Evolutionary conservation across 2,888 invertebrate genomes (phyloP).

Genomic region (Congeria kusceri): DNA sequence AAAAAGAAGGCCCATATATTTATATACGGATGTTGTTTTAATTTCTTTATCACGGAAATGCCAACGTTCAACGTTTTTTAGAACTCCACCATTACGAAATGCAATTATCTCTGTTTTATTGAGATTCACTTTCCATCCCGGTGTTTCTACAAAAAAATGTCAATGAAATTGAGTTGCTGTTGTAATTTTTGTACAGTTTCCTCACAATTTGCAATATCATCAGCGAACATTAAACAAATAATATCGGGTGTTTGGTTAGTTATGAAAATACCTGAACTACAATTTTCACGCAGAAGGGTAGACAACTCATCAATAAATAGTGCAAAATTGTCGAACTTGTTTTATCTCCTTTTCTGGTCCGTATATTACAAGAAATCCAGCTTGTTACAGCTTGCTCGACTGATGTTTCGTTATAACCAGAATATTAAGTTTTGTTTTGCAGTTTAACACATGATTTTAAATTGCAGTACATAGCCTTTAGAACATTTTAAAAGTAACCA

Average conservation of each 20-base stretch:
- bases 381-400: background rate
- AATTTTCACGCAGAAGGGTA: background rate
- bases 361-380: background rate
- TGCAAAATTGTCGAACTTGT: background rate
- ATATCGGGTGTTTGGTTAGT: background rate
- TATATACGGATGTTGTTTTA: background rate
- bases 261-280: background rate
- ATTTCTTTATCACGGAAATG: background rate
- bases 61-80: background rate
- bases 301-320: background rate
- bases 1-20: conserved; percentile 1
- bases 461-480: conserved; percentile 21
- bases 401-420: no score
- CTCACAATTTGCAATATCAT: conserved; percentile 2
- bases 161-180: background rate
- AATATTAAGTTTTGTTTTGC: background rate
- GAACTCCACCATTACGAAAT: background rate
- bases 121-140: conserved; percentile 13
- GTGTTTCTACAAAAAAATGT: background rate
- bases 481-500: conserved; percentile 27
- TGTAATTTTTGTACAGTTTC: conserved; percentile 1
- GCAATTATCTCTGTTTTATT: conserved; percentile 2
- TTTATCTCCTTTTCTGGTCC: background rate
- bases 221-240: background rate
- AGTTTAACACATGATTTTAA: conserved; percentile 19